These are phyloP conservation scores for Tetramorium alpestre DNA, from an alignment of 1,140 invertebrate species.

Conservation along the genomic window DNA sequence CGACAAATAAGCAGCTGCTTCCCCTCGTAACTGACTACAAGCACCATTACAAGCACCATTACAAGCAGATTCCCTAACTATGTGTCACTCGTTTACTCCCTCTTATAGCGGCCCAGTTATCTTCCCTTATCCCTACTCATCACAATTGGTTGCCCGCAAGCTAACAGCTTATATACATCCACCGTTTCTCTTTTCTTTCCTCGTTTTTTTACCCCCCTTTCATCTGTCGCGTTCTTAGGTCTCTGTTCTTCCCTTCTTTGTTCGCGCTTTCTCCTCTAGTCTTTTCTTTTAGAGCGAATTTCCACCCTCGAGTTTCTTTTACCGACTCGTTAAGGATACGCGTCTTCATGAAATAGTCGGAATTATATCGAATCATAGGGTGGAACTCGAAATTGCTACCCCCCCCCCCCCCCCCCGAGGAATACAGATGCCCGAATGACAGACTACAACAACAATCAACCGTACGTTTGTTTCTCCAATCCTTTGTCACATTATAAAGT, in stretches of 20 bases:
- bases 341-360: background rate
- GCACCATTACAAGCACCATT: slow-evolving; percentile 45
- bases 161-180: slow-evolving; percentile 58
- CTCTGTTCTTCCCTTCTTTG: background rate
- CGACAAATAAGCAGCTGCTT: slow-evolving; percentile 69
- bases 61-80: slow-evolving; percentile 35
- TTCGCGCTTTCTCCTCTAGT: background rate
- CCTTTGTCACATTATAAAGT: slow-evolving; percentile 24
- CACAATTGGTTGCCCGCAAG: slow-evolving; percentile 60
- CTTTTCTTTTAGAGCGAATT: background rate
- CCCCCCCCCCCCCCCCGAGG: background rate
- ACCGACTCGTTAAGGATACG: slow-evolving; percentile 65
- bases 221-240: background rate
- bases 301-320: background rate
- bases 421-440: slow-evolving; percentile 36
- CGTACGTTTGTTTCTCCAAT: background rate
- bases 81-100: slow-evolving; percentile 4
- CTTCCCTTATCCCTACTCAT: slow-evolving; percentile 48
- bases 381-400: slow-evolving; percentile 55
- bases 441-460: background rate
- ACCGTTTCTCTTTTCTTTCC: background rate
- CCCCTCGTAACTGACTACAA: slow-evolving; percentile 33
- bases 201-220: background rate
- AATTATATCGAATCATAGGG: slow-evolving; percentile 59
- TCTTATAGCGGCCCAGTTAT: background rate